Percentiles rank a stretch among this genome's conserved stretches.
Conservation (phyloP, 2,888 invertebrate species). For the Rhorus exstirpatorius region DNA sequence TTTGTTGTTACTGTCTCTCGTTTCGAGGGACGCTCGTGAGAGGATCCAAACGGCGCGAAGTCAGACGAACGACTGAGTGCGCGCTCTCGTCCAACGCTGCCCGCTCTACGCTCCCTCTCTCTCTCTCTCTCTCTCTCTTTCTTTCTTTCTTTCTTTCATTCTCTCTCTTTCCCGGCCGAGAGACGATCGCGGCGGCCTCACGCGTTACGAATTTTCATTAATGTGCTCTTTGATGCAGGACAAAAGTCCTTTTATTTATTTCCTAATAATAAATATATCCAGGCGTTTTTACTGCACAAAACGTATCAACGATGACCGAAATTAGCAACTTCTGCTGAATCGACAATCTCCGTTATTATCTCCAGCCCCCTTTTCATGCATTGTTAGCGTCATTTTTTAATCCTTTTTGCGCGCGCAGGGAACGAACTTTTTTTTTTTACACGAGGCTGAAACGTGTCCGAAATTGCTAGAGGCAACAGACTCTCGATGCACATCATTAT, state of each 20-base stretch:
- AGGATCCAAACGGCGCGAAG: constrained; percentile 68
- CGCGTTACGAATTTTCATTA: constrained; percentile 49
- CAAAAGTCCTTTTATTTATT: not conserved
- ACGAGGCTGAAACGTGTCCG: too few species aligned
- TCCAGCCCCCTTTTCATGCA: too few species aligned
- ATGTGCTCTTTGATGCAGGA: not conserved
- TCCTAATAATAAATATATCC: too few species aligned
- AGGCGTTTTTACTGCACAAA: too few species aligned
- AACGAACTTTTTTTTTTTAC: too few species aligned
- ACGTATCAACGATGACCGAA: too few species aligned
- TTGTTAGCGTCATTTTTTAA: too few species aligned
- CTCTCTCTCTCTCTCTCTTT: constrained; percentile 31
- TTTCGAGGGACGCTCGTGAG: constrained; percentile 9
- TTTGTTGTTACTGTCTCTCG: not conserved
- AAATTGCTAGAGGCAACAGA: too few species aligned
- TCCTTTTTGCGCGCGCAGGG: too few species aligned
- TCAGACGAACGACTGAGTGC: constrained; percentile 69
- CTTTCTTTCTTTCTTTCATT: constrained; percentile 5
- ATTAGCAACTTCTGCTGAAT: too few species aligned
- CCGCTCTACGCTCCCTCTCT: constrained; percentile 20
- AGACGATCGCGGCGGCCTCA: constrained; percentile 64
- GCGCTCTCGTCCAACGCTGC: constrained; percentile 61
- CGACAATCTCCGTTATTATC: too few species aligned
- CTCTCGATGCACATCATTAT: too few species aligned
- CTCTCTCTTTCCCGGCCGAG: constrained; percentile 25